A percentile compares a stretch with the other conserved stretches of the same genome.
Conservation (phyloP, 2,113 vertebrate genomes). For the Pterocles orientalis region DNA sequence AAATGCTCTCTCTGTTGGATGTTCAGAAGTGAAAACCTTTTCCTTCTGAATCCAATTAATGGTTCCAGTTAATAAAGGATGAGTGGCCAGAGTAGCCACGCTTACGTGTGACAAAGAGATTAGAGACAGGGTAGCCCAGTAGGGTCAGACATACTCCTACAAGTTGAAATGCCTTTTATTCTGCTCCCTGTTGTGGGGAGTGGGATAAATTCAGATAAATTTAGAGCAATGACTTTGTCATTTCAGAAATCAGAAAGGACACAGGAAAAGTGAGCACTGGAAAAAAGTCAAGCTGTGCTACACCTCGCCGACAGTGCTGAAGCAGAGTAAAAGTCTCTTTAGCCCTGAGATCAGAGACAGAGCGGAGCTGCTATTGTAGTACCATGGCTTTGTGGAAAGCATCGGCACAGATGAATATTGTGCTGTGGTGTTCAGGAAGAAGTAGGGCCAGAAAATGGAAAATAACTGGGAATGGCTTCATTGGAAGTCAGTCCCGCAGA, state of each 20-base stretch:
- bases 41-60: conserved; percentile 14
- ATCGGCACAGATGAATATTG: background rate
- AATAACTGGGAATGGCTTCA: background rate
- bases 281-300: background rate
- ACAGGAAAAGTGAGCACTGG: background rate
- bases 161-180: conserved; percentile 14
- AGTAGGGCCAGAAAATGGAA: background rate
- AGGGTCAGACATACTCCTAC: background rate
- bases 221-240: background rate
- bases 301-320: background rate
- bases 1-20: conserved; percentile 38
- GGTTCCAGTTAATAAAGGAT: conserved; percentile 22
- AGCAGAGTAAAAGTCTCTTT: background rate
- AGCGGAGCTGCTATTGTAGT: background rate
- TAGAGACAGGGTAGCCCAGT: background rate
- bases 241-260: background rate
- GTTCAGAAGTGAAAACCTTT: background rate
- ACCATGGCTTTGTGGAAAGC: background rate
- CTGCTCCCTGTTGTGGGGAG: background rate
- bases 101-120: background rate
- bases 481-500: background rate
- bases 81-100: background rate
- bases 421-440: background rate
- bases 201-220: background rate
- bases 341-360: background rate